phyloP scores from a whole-genome alignment of 2,113 vertebrate genomes.

The Columbina picui region DNA sequence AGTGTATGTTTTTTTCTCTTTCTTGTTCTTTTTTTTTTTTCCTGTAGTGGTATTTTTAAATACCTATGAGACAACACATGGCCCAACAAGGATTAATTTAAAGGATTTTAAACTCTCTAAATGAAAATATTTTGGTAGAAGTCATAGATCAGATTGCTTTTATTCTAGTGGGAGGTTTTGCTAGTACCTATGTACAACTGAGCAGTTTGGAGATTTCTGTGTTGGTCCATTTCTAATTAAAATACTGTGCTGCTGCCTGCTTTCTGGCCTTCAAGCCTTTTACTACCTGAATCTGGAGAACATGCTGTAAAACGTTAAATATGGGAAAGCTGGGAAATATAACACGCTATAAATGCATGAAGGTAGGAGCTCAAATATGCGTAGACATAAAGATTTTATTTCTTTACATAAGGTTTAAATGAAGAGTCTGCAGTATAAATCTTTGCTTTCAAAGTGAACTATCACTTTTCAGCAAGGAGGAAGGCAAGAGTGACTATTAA shows the following conservation, averaged over 20 bases:
- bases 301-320: constrained; percentile 67
- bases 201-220: not conserved
- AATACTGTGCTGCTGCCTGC: constrained; percentile 34
- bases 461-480: constrained; percentile 58
- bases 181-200: not conserved
- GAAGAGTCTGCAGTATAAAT: constrained; percentile 61
- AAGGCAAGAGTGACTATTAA: constrained; percentile 24
- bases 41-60: not conserved
- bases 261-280: constrained; percentile 53
- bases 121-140: not conserved
- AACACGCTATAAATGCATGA: constrained; percentile 64
- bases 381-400: constrained; percentile 73
- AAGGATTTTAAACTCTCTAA: not conserved
- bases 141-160: not conserved
- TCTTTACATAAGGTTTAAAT: constrained; percentile 72
- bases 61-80: not conserved
- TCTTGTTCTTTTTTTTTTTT: not conserved
- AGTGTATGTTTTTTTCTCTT: not conserved
- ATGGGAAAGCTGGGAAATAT: constrained; percentile 73
- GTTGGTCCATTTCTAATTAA: constrained; percentile 56
- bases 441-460: constrained; percentile 57
- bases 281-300: constrained; percentile 70
- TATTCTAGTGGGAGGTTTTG: not conserved
- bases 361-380: constrained; percentile 65
- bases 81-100: not conserved